Base-by-base conservation (phyloP, 2,797 vertebrate genomes). In the Phrynocephalus vlangalii region DNA sequence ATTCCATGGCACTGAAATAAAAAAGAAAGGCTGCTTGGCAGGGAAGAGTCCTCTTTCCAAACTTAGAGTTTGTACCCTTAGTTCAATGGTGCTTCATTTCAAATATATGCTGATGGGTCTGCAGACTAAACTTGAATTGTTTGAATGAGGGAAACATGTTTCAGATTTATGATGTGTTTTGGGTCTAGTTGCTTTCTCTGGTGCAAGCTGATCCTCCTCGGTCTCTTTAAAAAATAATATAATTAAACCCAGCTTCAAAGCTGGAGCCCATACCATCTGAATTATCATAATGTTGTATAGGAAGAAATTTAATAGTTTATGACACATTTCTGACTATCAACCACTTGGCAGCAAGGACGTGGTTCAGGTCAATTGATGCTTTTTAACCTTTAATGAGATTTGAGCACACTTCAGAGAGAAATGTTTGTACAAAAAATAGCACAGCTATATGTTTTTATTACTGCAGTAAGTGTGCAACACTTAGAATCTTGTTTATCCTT, bases 181-280 rank as follows among this genome's bases (percentile, higher is more conserved):
- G 60, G n/a, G 18, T 77, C 16, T 16, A 38, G 20, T 87, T 68
- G 44, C 11, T 18, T 82, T 75, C 38, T 52, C n/a, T 52, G 71
- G 18, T 77, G 48, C 44, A 76, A 68, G 6, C 9, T 60, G 77
- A 68, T 68, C 73, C 10, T 5, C 26, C 28, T 7, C 16, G 13
- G 63, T 68, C 78, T 73, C 6, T 75, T 77, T 81, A 85, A 77
- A 84, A 79, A 82, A 86, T 44, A 26, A 48, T 78, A 78, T n/a
- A 56, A 86, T 93, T 93, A 68, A 87, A 90, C 75, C 68, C 86
- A 71, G 75, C 72, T 87, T 77, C 86, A 89, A 78, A 52, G 22
- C 82, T 83, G 87, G 92, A 93, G 70, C 78, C 78, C 85, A 90
- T 89, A 90, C 26, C 44, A 86, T 50, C 13, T 8, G 20, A 89